Evolutionary conservation across 92 coral and sea anemone genomes (phyloP).

Genomic region (Pocillopora grandis): DNA sequence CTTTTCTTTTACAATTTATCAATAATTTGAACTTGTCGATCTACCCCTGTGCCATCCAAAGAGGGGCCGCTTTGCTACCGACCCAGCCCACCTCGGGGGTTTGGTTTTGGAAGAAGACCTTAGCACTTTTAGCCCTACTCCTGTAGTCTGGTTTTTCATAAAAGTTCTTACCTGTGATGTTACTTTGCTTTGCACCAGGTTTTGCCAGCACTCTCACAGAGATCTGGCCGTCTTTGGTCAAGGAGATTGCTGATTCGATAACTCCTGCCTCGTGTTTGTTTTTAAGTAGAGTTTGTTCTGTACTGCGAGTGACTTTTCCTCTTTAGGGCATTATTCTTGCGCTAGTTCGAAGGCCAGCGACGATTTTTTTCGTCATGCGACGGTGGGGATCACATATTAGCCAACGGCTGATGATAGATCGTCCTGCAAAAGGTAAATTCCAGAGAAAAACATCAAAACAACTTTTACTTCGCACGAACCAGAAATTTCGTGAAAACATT

Average conservation of each 20-base stretch:
- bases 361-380: not conserved
- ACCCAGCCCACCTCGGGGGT: too few species aligned
- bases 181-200: constrained; percentile 70
- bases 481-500: constrained; percentile 6
- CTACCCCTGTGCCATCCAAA: too few species aligned
- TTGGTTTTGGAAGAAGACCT: not conserved
- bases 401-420: not conserved
- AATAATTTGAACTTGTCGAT: too few species aligned
- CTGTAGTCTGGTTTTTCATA: not conserved
- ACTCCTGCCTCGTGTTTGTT: not conserved
- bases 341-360: not conserved
- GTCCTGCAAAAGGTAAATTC: not conserved
- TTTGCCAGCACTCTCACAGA: constrained; percentile 58
- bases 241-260: constrained; percentile 2
- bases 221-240: constrained; percentile 54
- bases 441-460: not conserved
- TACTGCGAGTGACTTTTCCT: not conserved
- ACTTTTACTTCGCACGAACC: not conserved
- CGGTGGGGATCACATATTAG: not conserved
- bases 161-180: constrained; percentile 48
- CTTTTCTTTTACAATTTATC: too few species aligned
- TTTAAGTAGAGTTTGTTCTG: not conserved
- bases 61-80: too few species aligned
- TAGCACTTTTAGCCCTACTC: not conserved
- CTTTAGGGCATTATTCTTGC: constrained; percentile 8